These are phyloP conservation scores for Catocala sponsa DNA, from an alignment of 2,888 invertebrate species.

Conservation along the genomic window DNA sequence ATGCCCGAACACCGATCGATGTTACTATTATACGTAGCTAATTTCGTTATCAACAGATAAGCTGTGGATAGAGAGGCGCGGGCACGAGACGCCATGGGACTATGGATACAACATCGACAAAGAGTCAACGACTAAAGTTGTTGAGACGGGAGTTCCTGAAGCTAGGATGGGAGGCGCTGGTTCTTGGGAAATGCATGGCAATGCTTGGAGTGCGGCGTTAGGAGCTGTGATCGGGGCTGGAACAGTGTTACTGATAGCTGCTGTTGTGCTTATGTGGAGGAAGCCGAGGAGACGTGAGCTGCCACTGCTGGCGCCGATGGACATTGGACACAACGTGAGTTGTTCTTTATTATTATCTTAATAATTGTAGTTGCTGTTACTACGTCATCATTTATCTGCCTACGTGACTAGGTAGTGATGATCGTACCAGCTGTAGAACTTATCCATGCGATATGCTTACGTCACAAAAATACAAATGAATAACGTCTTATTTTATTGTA, in stretches of 20 bases:
- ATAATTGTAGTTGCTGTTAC: neutral
- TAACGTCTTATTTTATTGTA: too few relatives aligned
- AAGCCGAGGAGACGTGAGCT: constrained; percentile 68
- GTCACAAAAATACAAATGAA: too few relatives aligned
- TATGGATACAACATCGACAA: constrained; percentile 48
- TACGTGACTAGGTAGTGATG: too few relatives aligned
- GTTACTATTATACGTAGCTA: constrained; percentile 72
- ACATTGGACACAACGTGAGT: constrained; percentile 78
- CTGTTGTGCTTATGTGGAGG: constrained; percentile 69
- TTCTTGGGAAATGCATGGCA: constrained; percentile 58
- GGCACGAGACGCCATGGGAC: constrained; percentile 68
- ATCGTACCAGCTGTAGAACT: too few relatives aligned
- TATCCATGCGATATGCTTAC: too few relatives aligned
- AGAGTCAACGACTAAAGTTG: constrained; percentile 38
- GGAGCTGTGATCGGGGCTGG: constrained; percentile 79
- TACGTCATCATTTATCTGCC: neutral
- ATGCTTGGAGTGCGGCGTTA: constrained; percentile 76
- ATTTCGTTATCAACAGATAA: constrained; percentile 84
- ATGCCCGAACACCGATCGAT: constrained; percentile 71
- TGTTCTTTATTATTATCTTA: neutral
- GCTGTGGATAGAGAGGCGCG: constrained; percentile 72
- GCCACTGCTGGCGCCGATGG: constrained; percentile 77
- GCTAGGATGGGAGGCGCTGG: constrained; percentile 53
- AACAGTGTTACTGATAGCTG: constrained; percentile 74
- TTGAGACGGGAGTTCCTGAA: constrained; percentile 48